These are phyloP conservation scores for Harpalus rufipes DNA, from an alignment of 2,888 invertebrate genomes.

Conservation along the genomic window DNA sequence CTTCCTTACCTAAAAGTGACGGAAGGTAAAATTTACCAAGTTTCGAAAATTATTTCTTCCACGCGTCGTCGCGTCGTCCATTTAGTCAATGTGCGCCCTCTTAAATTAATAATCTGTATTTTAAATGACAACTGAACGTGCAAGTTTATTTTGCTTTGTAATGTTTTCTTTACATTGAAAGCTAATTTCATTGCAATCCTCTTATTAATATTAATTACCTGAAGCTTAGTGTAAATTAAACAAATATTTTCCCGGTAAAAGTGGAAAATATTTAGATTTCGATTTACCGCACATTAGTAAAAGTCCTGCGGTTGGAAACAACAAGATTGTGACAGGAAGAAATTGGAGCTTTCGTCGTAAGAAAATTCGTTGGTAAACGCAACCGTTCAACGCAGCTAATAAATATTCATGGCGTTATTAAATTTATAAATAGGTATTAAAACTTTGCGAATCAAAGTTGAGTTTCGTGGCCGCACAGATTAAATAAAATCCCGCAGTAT, in stretches of 20 bases:
- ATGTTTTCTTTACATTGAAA: neutral
- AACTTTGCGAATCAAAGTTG: constrained; percentile 67
- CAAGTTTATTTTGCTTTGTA: neutral
- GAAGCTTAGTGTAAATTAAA: constrained; percentile 21
- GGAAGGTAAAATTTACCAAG: no score
- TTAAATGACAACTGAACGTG: no score
- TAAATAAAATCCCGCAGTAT: constrained; percentile 67
- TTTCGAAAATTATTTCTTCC: no score
- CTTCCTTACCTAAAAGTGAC: no score
- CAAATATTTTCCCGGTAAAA: constrained; percentile 28
- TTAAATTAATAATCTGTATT: no score
- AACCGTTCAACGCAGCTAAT: constrained; percentile 63
- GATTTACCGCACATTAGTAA: constrained; percentile 44
- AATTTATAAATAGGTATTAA: constrained; percentile 67
- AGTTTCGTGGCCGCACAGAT: constrained; percentile 65
- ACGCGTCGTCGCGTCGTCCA: no score
- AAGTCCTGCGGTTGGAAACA: constrained; percentile 33
- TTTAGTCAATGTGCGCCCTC: no score
- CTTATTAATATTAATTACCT: constrained; percentile 27
- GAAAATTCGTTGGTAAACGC: constrained; percentile 64
- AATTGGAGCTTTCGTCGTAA: constrained; percentile 59
- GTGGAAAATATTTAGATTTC: constrained; percentile 27
- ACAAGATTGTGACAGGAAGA: constrained; percentile 35
- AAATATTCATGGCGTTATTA: constrained; percentile 67
- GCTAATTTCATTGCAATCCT: neutral